These are phyloP conservation scores for Prunella strophiata DNA, from an alignment of 2,797 vertebrate species.

Conservation along the genomic window DNA sequence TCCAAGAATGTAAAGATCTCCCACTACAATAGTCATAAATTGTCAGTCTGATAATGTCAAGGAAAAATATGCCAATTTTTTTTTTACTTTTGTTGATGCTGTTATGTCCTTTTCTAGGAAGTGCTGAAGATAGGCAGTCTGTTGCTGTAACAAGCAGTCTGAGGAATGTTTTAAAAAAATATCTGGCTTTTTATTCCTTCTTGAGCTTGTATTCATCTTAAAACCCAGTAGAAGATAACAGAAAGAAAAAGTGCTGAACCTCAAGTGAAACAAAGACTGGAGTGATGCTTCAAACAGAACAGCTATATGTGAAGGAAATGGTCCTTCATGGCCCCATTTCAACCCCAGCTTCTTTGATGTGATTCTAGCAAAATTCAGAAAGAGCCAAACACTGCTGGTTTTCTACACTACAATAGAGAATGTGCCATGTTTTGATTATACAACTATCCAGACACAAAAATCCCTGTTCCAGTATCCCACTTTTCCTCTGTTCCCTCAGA, in stretches of 20 bases:
- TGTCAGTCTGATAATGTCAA: neutral
- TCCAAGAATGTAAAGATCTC: neutral
- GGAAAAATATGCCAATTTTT: neutral
- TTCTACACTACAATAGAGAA: neutral
- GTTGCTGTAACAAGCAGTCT: neutral
- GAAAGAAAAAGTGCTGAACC: neutral
- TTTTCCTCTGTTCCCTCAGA: neutral
- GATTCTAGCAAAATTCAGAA: neutral
- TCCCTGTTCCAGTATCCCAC: neutral
- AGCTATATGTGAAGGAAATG: neutral
- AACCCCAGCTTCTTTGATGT: neutral
- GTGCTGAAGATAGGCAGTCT: neutral
- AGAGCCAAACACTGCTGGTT: neutral
- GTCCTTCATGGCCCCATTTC: neutral
- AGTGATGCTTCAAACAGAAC: neutral
- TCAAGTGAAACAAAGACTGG: neutral
- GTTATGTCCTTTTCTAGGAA: neutral
- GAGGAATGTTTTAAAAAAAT: neutral
- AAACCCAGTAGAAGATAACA: neutral
- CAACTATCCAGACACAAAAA: neutral
- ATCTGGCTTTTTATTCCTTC: neutral
- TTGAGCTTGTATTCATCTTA: neutral
- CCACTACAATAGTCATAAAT: neutral
- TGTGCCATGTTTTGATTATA: neutral
- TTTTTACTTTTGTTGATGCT: neutral